These are phyloP conservation scores for Augochlorella aurata DNA, from an alignment of 2,888 invertebrate genomes.

Conservation along the genomic window DNA sequence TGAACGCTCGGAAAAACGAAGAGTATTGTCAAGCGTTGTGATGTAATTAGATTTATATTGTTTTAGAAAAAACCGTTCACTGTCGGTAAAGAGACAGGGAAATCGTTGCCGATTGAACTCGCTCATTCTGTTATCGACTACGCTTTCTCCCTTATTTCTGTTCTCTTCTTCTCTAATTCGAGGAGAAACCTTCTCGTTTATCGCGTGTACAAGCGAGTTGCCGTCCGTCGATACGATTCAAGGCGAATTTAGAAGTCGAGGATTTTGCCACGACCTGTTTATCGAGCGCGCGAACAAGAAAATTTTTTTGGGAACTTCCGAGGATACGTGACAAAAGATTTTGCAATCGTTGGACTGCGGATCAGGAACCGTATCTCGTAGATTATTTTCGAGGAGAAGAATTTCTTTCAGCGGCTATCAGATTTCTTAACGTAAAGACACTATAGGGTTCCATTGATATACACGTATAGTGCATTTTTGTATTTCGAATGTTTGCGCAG, in stretches of 20 bases:
- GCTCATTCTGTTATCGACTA: constrained; percentile 9
- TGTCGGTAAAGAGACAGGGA: constrained; percentile 26
- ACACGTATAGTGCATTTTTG: neutral
- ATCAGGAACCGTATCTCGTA: too few relatives aligned
- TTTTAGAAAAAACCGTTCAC: constrained; percentile 2
- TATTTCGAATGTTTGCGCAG: neutral
- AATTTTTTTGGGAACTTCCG: neutral
- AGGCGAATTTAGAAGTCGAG: constrained; percentile 46
- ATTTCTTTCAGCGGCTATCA: too few relatives aligned
- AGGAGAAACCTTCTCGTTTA: constrained; percentile 24
- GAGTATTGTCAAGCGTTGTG: constrained; percentile 27
- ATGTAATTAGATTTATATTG: constrained; percentile 24
- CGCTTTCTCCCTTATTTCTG: constrained; percentile 14
- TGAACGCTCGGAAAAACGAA: neutral
- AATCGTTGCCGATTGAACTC: constrained; percentile 28
- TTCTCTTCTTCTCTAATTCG: neutral
- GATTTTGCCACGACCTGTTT: constrained; percentile 64
- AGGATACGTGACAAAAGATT: neutral
- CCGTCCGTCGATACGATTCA: constrained; percentile 50
- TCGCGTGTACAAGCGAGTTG: constrained; percentile 42
- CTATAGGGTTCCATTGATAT: neutral
- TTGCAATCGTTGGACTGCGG: neutral
- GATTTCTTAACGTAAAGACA: neutral
- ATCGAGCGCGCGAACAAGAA: constrained; percentile 41
- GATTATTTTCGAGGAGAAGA: too few relatives aligned